These are phyloP conservation scores for Drosophila pallidifrons DNA, from an alignment of 1,140 invertebrate species.

Conservation along the genomic window DNA sequence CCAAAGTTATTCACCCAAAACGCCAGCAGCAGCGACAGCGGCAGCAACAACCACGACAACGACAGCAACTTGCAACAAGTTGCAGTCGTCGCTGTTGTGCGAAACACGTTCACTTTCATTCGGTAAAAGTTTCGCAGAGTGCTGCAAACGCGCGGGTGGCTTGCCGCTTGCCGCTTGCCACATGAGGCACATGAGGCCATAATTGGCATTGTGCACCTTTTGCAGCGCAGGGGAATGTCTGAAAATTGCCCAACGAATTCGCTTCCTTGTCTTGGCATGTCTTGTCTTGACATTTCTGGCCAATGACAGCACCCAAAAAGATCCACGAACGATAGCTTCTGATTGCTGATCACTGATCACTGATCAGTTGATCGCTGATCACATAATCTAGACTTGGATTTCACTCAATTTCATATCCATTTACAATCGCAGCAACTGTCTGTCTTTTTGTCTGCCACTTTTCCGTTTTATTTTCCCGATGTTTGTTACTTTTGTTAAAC, in stretches of 20 bases:
- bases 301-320: constrained; percentile 5
- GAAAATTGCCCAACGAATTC: constrained; percentile 21
- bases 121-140: constrained; percentile 60
- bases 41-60: constrained; percentile 2
- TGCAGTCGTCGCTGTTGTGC: constrained; percentile 7
- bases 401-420: constrained; percentile 21
- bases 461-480: constrained; percentile 8
- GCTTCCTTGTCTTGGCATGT: constrained; percentile 16
- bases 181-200: constrained; percentile 28
- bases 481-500: neutral
- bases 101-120: constrained; percentile 80
- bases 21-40: constrained; percentile 19
- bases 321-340: constrained; percentile 24
- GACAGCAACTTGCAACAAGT: constrained; percentile 29
- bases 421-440: constrained; percentile 4
- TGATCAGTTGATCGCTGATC: neutral
- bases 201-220: constrained; percentile 25
- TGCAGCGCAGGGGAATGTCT: neutral
- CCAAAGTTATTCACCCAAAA: constrained; percentile 81
- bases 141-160: constrained; percentile 36
- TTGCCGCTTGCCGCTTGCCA: constrained; percentile 28
- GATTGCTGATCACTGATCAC: constrained; percentile 4
- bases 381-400: neutral
- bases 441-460: constrained; percentile 6
- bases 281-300: neutral